phyloP scores from a whole-genome alignment of 2,888 invertebrate species.

The Cylindroiulus punctatus region DNA sequence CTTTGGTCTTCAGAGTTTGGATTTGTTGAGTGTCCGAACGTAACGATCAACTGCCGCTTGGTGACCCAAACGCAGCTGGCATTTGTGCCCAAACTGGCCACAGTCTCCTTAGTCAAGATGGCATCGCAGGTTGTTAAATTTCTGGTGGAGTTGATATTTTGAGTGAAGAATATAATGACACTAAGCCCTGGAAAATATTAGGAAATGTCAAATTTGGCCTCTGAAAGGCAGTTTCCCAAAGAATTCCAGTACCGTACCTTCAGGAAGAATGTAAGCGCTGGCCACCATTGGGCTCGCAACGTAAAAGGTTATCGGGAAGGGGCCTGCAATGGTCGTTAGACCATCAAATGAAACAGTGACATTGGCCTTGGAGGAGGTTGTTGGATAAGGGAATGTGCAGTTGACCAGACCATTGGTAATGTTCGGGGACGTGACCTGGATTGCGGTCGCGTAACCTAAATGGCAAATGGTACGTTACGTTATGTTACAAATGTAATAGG shows the following conservation, averaged over 20 bases:
- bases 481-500: background rate
- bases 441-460: slow-evolving; percentile 3
- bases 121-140: slow-evolving; percentile 28
- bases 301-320: slow-evolving; percentile 41
- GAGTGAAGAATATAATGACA: slow-evolving; percentile 58
- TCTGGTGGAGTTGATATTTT: slow-evolving; percentile 56
- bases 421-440: background rate
- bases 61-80: slow-evolving; percentile 61
- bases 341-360: slow-evolving; percentile 51
- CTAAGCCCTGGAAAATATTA: slow-evolving; percentile 11
- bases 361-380: slow-evolving; percentile 23
- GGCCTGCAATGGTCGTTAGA: background rate
- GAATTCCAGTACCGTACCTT: slow-evolving; percentile 40
- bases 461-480: background rate
- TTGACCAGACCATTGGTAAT: background rate
- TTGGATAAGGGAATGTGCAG: slow-evolving; percentile 49
- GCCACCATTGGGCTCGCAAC: slow-evolving; percentile 40
- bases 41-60: slow-evolving; percentile 60
- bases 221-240: background rate
- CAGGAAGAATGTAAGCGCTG: slow-evolving; percentile 40
- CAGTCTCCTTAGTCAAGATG: slow-evolving; percentile 59
- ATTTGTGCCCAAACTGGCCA: slow-evolving; percentile 59
- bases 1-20: background rate
- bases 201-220: background rate
- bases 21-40: background rate